Evolutionary conservation across 2,113 vertebrate genomes (phyloP).

Genomic region (Nycticryphes semicollaris): DNA sequence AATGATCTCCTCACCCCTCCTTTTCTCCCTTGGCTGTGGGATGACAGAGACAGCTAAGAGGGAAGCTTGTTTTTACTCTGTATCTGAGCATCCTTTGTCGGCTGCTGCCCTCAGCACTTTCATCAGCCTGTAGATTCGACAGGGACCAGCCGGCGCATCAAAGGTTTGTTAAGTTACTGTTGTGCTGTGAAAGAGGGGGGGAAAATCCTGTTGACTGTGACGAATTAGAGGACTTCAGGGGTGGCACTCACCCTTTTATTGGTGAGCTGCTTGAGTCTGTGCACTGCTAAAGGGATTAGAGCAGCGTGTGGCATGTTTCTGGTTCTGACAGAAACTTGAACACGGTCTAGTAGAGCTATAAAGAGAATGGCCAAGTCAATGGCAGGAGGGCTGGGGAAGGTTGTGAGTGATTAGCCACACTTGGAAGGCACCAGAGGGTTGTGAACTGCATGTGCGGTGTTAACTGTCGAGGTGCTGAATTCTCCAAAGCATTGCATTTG

Average conservation of each 20-base stretch:
- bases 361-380: conserved; percentile 22
- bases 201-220: conserved; percentile 66
- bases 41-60: background rate
- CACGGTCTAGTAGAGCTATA: conserved; percentile 56
- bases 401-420: conserved; percentile 41
- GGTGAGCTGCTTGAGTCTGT: conserved; percentile 34
- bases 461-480: conserved; percentile 19
- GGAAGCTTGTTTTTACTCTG: background rate
- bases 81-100: background rate
- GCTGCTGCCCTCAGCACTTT: background rate
- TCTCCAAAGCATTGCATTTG: background rate
- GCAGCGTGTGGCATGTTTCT: conserved; percentile 63
- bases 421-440: background rate
- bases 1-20: background rate
- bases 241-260: conserved; percentile 58
- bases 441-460: background rate
- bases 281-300: conserved; percentile 61
- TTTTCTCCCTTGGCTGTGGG: background rate
- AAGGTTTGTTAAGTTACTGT: conserved; percentile 63
- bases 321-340: conserved; percentile 65
- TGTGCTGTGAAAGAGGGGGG: conserved; percentile 42
- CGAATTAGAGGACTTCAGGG: conserved; percentile 58
- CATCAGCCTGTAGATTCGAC: background rate
- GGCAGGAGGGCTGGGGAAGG: conserved; percentile 2
- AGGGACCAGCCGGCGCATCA: conserved; percentile 25